Conservation (phyloP, 1,140 invertebrate species). For the Bathynomus jamesi region DNA sequence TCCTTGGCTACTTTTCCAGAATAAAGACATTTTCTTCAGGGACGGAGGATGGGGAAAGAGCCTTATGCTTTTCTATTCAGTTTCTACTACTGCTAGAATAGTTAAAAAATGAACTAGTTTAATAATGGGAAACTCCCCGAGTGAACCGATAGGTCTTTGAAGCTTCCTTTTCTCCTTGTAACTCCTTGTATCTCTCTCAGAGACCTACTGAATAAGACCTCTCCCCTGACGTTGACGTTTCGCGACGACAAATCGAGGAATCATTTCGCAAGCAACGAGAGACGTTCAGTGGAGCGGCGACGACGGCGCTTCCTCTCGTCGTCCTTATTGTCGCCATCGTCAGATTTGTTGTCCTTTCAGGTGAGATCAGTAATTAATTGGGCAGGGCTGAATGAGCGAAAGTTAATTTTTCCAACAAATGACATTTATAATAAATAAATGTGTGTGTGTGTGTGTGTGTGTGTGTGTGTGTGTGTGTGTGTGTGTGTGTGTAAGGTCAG, state of each 20-base stretch:
- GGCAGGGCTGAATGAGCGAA: background rate
- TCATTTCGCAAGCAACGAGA: constrained; percentile 58
- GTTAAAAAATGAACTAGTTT: no score
- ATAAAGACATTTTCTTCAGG: no score
- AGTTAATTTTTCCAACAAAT: background rate
- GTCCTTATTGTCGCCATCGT: constrained; percentile 38
- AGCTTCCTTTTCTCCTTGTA: background rate
- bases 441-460: background rate
- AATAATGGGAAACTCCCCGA: no score
- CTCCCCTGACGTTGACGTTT: constrained; percentile 57
- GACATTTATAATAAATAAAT: background rate
- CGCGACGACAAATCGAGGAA: constrained; percentile 55
- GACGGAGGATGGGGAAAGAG: no score
- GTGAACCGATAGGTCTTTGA: no score
- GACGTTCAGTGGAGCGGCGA: constrained; percentile 43
- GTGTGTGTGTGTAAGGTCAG: background rate
- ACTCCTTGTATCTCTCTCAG: constrained; percentile 40
- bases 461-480: background rate
- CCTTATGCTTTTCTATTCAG: no score
- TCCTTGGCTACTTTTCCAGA: no score
- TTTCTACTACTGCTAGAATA: no score
- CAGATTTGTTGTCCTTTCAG: constrained; percentile 50
- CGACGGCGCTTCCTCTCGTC: constrained; percentile 36
- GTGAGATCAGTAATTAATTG: constrained; percentile 14
- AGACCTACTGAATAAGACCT: constrained; percentile 59